phyloP scores from a whole-genome alignment of 2,888 invertebrate genomes.

The Zygaena filipendulae region DNA sequence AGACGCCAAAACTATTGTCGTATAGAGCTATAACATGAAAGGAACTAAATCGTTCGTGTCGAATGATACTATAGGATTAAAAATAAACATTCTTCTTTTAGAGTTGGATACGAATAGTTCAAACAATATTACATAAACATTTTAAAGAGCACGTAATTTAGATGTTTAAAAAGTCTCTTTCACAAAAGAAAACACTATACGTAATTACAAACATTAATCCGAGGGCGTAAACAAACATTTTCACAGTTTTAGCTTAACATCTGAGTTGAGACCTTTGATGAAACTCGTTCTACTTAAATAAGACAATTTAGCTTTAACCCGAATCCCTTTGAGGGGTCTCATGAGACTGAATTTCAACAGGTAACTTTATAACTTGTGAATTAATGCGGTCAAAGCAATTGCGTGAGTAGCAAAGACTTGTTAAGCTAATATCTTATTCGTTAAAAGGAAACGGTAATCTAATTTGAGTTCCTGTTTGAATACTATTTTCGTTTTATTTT shows the following conservation, averaged over 20 bases:
- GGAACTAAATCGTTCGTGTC: too few species aligned
- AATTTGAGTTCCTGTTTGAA: slow-evolving; percentile 22
- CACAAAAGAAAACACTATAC: too few species aligned
- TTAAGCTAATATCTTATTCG: slow-evolving; percentile 33
- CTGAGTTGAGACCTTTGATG: slow-evolving; percentile 36
- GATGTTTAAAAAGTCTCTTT: too few species aligned
- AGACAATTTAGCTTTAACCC: slow-evolving; percentile 42
- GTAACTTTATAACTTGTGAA: slow-evolving; percentile 47
- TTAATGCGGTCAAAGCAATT: slow-evolving; percentile 54
- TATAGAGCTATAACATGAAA: too few species aligned
- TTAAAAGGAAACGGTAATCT: slow-evolving; percentile 28
- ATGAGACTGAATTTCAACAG: slow-evolving; percentile 37
- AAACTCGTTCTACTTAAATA: slow-evolving; percentile 28
- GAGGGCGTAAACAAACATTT: slow-evolving; percentile 12
- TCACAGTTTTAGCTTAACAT: slow-evolving; percentile 15
- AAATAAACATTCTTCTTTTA: too few species aligned
- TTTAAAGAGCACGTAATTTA: too few species aligned
- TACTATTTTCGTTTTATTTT: slow-evolving; percentile 3
- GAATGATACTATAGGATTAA: too few species aligned
- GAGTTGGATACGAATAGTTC: too few species aligned
- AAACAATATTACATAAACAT: too few species aligned
- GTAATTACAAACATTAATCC: too few species aligned
- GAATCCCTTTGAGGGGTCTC: slow-evolving; percentile 42
- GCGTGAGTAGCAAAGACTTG: slow-evolving; percentile 29
- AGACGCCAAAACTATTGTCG: too few species aligned